phyloP scores from a whole-genome alignment of 2,113 vertebrate genomes.

The Crotophaga sulcirostris region DNA sequence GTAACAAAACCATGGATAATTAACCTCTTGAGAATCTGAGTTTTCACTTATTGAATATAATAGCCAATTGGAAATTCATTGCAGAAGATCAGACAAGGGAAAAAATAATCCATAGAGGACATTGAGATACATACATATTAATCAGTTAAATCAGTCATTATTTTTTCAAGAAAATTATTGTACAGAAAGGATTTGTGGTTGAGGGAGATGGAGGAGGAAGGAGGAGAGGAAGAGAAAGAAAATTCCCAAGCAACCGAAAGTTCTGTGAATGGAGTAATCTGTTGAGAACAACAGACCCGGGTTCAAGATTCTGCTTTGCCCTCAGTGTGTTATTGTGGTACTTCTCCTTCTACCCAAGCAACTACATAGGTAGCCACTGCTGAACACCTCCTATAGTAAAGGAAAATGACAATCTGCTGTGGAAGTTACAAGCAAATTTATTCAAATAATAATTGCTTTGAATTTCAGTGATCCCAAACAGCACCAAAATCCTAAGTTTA shows the following conservation, averaged over 20 bases:
- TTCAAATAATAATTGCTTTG: slow-evolving; percentile 15
- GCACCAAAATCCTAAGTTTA: slow-evolving; percentile 28
- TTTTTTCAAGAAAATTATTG: slow-evolving; percentile 4
- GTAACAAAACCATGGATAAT: slow-evolving; percentile 14
- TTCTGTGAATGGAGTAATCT: background rate
- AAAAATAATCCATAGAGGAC: background rate
- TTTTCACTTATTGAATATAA: slow-evolving; percentile 4
- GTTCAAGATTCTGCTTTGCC: background rate
- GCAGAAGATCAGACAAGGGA: background rate
- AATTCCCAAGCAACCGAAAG: background rate
- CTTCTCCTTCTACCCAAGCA: background rate
- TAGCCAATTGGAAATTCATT: background rate
- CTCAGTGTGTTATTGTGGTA: background rate
- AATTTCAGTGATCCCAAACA: slow-evolving; percentile 4
- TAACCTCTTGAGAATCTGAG: background rate
- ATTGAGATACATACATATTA: background rate
- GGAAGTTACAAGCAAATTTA: slow-evolving; percentile 25
- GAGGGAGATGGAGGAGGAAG: background rate
- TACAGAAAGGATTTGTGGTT: background rate
- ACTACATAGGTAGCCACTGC: background rate
- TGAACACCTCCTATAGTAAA: background rate
- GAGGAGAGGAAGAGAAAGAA: background rate
- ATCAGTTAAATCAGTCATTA: background rate
- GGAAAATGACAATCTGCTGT: background rate
- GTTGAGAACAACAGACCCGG: background rate